Conservation (phyloP, 2,113 vertebrate species). For the Myanophis thanlyinensis region DNA sequence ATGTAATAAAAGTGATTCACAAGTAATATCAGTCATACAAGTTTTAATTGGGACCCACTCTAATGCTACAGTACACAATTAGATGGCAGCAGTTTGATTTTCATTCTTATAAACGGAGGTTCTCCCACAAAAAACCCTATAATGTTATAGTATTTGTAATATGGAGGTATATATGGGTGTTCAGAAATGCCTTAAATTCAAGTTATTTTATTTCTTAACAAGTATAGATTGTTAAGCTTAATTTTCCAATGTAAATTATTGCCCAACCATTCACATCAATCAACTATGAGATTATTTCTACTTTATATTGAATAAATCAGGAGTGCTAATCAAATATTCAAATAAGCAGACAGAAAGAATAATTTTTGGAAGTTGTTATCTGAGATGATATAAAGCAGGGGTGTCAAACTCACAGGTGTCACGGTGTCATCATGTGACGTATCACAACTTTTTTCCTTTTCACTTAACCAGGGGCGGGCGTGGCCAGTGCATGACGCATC, state of each 20-base stretch:
- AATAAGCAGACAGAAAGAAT: neutral
- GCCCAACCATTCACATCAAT: neutral
- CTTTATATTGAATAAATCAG: neutral
- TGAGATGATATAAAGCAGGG: no score
- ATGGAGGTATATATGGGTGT: no score
- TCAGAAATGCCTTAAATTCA: neutral
- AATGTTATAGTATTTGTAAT: neutral
- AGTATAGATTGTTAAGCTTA: neutral
- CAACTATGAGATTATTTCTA: neutral
- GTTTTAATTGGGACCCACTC: neutral
- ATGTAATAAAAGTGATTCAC: neutral
- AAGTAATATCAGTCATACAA: neutral
- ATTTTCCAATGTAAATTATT: neutral
- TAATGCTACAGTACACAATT: neutral
- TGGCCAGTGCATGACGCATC: no score
- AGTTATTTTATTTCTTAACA: neutral
- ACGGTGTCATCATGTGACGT: no score
- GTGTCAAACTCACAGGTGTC: no score
- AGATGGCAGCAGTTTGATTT: neutral
- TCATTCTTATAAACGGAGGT: neutral
- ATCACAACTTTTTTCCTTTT: no score
- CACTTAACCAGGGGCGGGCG: no score
- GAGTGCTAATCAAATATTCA: neutral
- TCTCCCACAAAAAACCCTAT: neutral
- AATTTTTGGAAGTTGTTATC: neutral